Evolutionary conservation across 2,888 invertebrate genomes (phyloP).

Genomic region (Heliconius charithonia): DNA sequence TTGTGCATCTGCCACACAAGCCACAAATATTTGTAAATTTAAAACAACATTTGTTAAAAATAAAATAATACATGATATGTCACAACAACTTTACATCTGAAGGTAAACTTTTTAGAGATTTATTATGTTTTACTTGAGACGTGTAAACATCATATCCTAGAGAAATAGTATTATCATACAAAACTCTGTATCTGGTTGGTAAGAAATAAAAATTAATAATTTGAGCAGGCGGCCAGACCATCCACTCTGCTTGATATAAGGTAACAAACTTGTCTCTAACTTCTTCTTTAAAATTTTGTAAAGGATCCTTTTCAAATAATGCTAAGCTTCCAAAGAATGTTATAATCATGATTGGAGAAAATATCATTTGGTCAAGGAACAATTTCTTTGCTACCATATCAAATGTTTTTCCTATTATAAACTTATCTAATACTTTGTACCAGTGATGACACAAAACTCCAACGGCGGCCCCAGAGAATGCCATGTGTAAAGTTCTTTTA

Average conservation of each 20-base stretch:
- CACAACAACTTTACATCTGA: conserved; percentile 26
- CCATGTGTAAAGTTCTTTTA: conserved; percentile 90
- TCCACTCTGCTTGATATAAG: conserved; percentile 94
- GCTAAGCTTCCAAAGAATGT: conserved; percentile 92
- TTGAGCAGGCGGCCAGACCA: conserved; percentile 97
- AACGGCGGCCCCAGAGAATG: conserved; percentile 89
- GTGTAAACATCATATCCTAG: conserved; percentile 95
- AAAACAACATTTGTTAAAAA: not conserved
- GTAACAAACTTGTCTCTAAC: conserved; percentile 89
- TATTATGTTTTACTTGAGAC: conserved; percentile 90
- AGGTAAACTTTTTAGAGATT: conserved; percentile 52
- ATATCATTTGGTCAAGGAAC: conserved; percentile 91
- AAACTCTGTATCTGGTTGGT: conserved; percentile 92
- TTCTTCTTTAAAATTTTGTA: conserved; percentile 87
- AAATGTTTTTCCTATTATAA: conserved; percentile 88
- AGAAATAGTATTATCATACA: conserved; percentile 95
- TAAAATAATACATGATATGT: not conserved
- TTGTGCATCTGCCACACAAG: not conserved
- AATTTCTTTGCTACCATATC: conserved; percentile 90
- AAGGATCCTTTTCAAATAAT: conserved; percentile 87
- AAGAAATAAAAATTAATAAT: conserved; percentile 95
- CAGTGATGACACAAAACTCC: conserved; percentile 94
- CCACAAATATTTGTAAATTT: not conserved
- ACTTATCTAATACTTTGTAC: conserved; percentile 91
- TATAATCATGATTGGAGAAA: conserved; percentile 92